Conservation (phyloP, 2,113 vertebrate species). For the Willisornis vidua region DNA sequence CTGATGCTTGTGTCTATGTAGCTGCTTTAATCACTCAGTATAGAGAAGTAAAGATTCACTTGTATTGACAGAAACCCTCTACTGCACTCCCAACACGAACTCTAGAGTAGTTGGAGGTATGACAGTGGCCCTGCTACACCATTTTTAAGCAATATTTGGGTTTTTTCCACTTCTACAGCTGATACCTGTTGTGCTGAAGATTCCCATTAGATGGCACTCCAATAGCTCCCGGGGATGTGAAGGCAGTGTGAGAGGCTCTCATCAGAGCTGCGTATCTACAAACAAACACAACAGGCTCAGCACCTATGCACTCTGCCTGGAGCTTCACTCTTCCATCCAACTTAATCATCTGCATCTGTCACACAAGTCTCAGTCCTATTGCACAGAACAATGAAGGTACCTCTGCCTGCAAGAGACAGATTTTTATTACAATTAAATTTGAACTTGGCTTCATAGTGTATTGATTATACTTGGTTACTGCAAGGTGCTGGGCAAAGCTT, state of each 20-base stretch:
- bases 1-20: neutral
- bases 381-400: neutral
- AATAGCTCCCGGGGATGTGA: conserved; percentile 46
- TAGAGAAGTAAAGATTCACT: neutral
- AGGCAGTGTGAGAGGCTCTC: conserved; percentile 65
- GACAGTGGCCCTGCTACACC: neutral
- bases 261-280: conserved; percentile 78
- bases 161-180: neutral
- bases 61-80: neutral
- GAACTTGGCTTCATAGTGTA: neutral
- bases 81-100: neutral
- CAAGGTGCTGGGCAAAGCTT: neutral
- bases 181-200: conserved; percentile 74
- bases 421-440: neutral
- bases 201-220: conserved; percentile 60
- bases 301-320: neutral
- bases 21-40: neutral
- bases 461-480: neutral
- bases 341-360: neutral
- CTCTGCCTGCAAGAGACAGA: neutral
- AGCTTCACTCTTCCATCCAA: neutral
- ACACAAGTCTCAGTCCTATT: neutral
- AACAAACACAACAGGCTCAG: conserved; percentile 15
- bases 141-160: neutral
- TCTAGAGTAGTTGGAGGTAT: neutral